Evolutionary conservation across 2,797 vertebrate genomes (phyloP).

Genomic region (Rhabdomys pumilio): DNA sequence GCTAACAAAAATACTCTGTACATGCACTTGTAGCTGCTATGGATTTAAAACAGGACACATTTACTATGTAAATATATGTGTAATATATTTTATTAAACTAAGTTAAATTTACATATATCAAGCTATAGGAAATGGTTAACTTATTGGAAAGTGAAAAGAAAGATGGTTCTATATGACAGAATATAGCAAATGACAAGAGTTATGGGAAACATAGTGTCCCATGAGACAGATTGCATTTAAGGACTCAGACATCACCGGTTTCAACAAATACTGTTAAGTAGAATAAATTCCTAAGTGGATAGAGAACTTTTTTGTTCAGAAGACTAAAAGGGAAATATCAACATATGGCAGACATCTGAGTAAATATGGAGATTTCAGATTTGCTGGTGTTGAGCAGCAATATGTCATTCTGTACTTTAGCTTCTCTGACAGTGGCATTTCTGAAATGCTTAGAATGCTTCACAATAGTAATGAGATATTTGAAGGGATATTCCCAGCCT

Average conservation of each 20-base stretch:
- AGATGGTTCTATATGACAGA: background rate
- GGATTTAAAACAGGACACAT: background rate
- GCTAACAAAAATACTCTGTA: background rate
- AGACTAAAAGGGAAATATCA: slow-evolving; percentile 73
- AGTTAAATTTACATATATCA: slow-evolving; percentile 16
- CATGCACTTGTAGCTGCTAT: background rate
- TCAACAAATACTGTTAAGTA: slow-evolving; percentile 55
- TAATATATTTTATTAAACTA: slow-evolving; percentile 17
- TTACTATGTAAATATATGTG: background rate
- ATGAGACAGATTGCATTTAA: slow-evolving; percentile 11
- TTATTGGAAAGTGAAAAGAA: background rate
- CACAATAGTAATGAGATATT: slow-evolving; percentile 30
- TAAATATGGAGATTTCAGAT: slow-evolving; percentile 75
- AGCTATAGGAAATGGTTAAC: background rate
- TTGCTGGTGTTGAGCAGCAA: slow-evolving; percentile 41
- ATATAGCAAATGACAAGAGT: background rate
- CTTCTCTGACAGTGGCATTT: slow-evolving; percentile 61
- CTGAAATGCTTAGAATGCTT: slow-evolving; percentile 67
- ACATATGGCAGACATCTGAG: slow-evolving; percentile 52
- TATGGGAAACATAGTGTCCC: background rate
- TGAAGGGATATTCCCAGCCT: slow-evolving; percentile 1
- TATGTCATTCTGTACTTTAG: slow-evolving; percentile 42
- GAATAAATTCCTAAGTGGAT: slow-evolving; percentile 48
- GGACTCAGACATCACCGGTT: slow-evolving; percentile 43
- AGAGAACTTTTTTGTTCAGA: slow-evolving; percentile 56